phyloP scores from a whole-genome alignment of 2,888 invertebrate genomes.

The Reticulitermes lucifugus region DNA sequence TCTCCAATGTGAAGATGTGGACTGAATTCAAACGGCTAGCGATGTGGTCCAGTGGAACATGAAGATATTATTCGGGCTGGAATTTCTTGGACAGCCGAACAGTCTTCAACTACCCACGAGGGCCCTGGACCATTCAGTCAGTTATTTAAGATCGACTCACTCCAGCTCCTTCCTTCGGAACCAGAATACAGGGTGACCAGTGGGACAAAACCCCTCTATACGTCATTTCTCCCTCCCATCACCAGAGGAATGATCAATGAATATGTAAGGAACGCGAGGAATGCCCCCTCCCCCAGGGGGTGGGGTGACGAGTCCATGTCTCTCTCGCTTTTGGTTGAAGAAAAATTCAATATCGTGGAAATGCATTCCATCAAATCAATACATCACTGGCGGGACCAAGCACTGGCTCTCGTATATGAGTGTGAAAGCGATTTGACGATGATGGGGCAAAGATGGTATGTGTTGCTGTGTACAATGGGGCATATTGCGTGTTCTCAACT shows the following conservation, averaged over 20 bases:
- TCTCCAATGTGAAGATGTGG: too few species aligned
- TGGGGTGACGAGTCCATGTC: not conserved
- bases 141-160: not conserved
- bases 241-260: slow-evolving; percentile 44
- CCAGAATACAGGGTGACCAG: not conserved
- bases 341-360: slow-evolving; percentile 51
- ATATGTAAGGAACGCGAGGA: slow-evolving; percentile 46
- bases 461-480: not conserved
- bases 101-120: too few species aligned
- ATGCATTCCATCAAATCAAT: slow-evolving; percentile 52
- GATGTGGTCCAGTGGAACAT: too few species aligned
- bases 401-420: slow-evolving; percentile 18
- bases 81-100: too few species aligned
- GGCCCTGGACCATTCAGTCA: too few species aligned
- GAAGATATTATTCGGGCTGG: too few species aligned
- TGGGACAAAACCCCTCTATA: not conserved
- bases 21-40: too few species aligned
- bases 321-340: slow-evolving; percentile 39
- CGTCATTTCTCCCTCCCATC: slow-evolving; percentile 8
- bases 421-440: slow-evolving; percentile 20
- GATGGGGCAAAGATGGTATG: not conserved
- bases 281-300: slow-evolving; percentile 26
- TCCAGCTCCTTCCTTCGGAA: not conserved
- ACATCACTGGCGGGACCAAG: not conserved
- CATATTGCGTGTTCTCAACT: slow-evolving; percentile 20